These are phyloP conservation scores for Phrynosoma platyrhinos DNA, from an alignment of 2,113 vertebrate genomes.

Conservation along the genomic window DNA sequence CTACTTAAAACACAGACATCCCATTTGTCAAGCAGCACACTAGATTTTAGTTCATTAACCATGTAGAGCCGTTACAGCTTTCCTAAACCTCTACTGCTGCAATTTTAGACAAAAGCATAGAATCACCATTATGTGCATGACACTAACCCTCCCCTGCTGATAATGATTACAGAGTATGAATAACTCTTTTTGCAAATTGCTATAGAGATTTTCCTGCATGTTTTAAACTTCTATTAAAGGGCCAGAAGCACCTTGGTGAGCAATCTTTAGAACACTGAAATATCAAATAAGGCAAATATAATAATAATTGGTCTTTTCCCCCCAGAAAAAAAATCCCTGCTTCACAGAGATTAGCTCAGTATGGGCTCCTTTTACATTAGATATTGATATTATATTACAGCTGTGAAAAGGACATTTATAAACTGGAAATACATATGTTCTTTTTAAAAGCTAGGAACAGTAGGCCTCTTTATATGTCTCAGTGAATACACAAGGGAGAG, in stretches of 20 bases:
- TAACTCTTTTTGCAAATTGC: conserved; percentile 54
- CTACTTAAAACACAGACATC: neutral
- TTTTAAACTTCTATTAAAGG: conserved; percentile 53
- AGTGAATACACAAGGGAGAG: too few species aligned
- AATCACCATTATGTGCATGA: conserved; percentile 3
- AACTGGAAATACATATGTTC: conserved; percentile 43
- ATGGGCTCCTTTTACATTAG: conserved; percentile 36
- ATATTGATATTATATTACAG: conserved; percentile 50
- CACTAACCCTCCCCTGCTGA: conserved; percentile 28
- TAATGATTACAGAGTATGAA: conserved; percentile 56
- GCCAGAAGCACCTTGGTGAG: conserved; percentile 26
- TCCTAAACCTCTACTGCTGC: conserved; percentile 6
- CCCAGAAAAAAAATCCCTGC: conserved; percentile 21
- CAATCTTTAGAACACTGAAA: conserved; percentile 44
- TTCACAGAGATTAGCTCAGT: conserved; percentile 47
- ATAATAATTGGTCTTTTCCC: conserved; percentile 50
- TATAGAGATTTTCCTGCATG: conserved; percentile 26
- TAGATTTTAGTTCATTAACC: neutral
- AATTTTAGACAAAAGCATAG: neutral
- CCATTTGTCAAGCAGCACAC: neutral
- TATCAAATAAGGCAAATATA: conserved; percentile 56
- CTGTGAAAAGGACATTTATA: conserved; percentile 40
- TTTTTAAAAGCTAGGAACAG: conserved; percentile 4
- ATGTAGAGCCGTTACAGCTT: neutral
- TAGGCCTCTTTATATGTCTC: neutral